Conservation (phyloP, 2,888 invertebrate species). For the Nephrotoma flavescens region DNA sequence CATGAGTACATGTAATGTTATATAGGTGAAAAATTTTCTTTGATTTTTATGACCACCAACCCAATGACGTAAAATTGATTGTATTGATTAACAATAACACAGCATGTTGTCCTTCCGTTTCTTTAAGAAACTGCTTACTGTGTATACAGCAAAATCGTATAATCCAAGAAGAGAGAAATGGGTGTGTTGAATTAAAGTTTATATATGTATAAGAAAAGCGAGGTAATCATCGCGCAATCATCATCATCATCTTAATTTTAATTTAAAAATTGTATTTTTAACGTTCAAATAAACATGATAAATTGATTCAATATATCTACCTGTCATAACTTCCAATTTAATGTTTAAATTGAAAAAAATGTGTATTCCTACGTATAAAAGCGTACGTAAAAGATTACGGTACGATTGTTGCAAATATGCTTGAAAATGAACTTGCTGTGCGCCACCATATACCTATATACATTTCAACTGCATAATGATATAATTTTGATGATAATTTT, state of each 20-base stretch:
- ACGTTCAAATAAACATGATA: not conserved
- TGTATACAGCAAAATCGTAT: not conserved
- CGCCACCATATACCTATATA: not conserved
- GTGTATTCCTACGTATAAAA: not conserved
- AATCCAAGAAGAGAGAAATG: not conserved
- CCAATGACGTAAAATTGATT: not conserved
- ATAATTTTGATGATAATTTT: no score
- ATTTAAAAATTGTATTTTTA: not conserved
- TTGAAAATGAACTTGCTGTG: not conserved
- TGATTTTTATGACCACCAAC: not conserved
- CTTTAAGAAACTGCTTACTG: not conserved
- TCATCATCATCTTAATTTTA: not conserved
- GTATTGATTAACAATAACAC: not conserved
- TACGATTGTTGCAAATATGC: not conserved
- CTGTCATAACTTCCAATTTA: not conserved
- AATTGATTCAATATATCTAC: not conserved
- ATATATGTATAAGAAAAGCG: not conserved
- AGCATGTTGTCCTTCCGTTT: not conserved
- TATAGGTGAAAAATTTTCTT: not conserved
- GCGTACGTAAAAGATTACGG: not conserved
- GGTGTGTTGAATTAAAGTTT: not conserved
- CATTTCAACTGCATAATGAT: no score
- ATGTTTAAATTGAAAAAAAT: not conserved
- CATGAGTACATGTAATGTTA: not conserved
- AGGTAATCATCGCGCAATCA: not conserved